Evolutionary conservation across 2,113 vertebrate species (phyloP), one percentile per base, ranked within the genome.

Genomic region (Procavia capensis): DNA sequence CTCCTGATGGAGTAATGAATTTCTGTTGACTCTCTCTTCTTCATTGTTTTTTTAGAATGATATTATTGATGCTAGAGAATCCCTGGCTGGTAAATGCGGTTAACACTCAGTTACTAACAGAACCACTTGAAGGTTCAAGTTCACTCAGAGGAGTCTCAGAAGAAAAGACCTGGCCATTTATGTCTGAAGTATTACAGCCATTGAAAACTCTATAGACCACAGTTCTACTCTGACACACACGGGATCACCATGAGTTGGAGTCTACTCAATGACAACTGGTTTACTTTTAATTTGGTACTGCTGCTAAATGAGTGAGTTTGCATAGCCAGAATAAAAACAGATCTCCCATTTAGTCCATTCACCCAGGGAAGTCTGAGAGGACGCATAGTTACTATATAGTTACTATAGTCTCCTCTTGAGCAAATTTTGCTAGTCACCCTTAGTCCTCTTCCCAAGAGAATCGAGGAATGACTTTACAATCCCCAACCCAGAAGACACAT

Each of bases 1-100:
- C 27, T 95, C 96, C 87, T 74, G 41, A 85, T 80, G 81, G 70
- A 27, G 70, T 27, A 75, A 13, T 84, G 50, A 76, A 76, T 94
- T 81, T 93, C 57, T 74, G 6, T n/a, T 57, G 25, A 41, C 34
- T 34, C 41, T 45, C 4, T 24, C 27, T 25, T 78, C 36, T 59
- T 45, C 50, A 10, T 10, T 59, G 43, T 6, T 41, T 61, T 91
- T 74, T 93, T 34, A 64, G 22, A 70, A 66, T 25, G 74, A 31
- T 16, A 31, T 81, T 70, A 19, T 29, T 80, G 59, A 66, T 74
- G 50, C 61, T 64, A 45, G 29, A 13, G 66, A 70, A 9, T 72
- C n/a, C 70, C 9, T 72, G 19, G 10, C n/a, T 72, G 70, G 20
- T 10, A 10, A 39, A 72, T 39, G 17, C 17, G 50, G 17, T 54